Evolutionary conservation across 2,888 invertebrate species (phyloP).

Genomic region (Psylliodes chrysocephalus): DNA sequence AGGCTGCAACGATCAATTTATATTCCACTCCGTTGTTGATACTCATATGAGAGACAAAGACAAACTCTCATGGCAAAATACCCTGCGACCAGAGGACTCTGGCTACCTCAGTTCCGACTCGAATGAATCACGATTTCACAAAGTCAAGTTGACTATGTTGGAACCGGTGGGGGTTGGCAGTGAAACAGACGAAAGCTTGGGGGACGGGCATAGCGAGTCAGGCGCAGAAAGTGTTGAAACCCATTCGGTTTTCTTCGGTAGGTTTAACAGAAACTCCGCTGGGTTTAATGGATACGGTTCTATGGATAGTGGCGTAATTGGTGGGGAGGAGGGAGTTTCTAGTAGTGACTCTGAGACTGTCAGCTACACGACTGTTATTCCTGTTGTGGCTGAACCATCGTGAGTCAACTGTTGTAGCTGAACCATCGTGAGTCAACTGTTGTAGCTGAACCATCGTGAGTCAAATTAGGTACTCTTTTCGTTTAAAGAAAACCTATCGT

Average conservation of each 20-base stretch:
- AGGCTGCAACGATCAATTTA: slow-evolving; percentile 56
- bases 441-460: not conserved
- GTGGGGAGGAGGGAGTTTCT: slow-evolving; percentile 55
- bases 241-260: slow-evolving; percentile 86
- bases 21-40: slow-evolving; percentile 50
- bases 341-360: slow-evolving; percentile 65
- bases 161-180: slow-evolving; percentile 64
- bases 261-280: slow-evolving; percentile 66
- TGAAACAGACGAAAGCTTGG: slow-evolving; percentile 82
- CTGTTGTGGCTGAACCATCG: slow-evolving; percentile 27
- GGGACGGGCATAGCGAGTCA: slow-evolving; percentile 85
- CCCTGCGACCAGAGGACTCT: slow-evolving; percentile 71
- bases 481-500: too few species aligned
- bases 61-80: slow-evolving; percentile 48
- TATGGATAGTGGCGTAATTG: slow-evolving; percentile 61
- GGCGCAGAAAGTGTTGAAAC: slow-evolving; percentile 89
- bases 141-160: slow-evolving; percentile 18
- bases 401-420: slow-evolving; percentile 29
- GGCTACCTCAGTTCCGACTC: slow-evolving; percentile 85
- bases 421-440: slow-evolving; percentile 27
- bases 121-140: slow-evolving; percentile 38
- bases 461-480: too few species aligned
- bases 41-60: slow-evolving; percentile 47
- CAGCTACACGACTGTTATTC: slow-evolving; percentile 63
- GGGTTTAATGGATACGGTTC: slow-evolving; percentile 52